Conservation (phyloP, 2,797 vertebrate genomes). For the Hippocampus kuda region DNA sequence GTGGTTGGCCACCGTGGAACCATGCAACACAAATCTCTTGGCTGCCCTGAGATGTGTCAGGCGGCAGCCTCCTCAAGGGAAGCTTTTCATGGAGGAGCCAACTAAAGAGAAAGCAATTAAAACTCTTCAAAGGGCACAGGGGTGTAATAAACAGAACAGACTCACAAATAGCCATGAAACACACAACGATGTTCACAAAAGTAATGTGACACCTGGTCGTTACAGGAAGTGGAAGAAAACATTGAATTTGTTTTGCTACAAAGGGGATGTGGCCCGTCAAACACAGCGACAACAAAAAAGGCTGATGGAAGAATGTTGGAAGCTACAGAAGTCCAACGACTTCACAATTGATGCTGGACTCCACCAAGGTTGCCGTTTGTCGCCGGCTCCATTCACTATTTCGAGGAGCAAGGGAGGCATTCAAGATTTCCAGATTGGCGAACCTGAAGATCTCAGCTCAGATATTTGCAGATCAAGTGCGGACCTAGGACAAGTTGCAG, state of each 20-base stretch:
- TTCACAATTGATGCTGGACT: too few species aligned
- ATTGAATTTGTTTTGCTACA: not conserved
- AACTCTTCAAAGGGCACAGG: slow-evolving; percentile 20
- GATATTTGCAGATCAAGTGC: too few species aligned
- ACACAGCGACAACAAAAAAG: too few species aligned
- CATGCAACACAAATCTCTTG: slow-evolving; percentile 19
- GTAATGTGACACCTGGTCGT: not conserved
- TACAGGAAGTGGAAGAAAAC: not conserved
- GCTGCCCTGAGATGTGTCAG: slow-evolving; percentile 31
- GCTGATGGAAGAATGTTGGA: too few species aligned
- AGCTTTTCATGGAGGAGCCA: slow-evolving; percentile 20
- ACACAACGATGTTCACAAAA: not conserved
- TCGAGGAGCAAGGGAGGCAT: too few species aligned
- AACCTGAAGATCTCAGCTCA: too few species aligned
- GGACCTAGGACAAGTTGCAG: too few species aligned
- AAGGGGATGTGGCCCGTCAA: not conserved
- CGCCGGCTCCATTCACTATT: too few species aligned
- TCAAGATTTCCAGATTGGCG: too few species aligned
- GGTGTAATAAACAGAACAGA: slow-evolving; percentile 17
- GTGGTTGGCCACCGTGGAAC: slow-evolving; percentile 19
- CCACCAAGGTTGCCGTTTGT: too few species aligned
- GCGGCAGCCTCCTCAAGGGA: slow-evolving; percentile 14
- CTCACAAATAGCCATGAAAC: slow-evolving; percentile 1
- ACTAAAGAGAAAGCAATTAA: slow-evolving; percentile 54
- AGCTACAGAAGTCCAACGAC: too few species aligned